Evolutionary conservation across 2,888 invertebrate genomes (phyloP).

Genomic region (Proisotoma minuta): DNA sequence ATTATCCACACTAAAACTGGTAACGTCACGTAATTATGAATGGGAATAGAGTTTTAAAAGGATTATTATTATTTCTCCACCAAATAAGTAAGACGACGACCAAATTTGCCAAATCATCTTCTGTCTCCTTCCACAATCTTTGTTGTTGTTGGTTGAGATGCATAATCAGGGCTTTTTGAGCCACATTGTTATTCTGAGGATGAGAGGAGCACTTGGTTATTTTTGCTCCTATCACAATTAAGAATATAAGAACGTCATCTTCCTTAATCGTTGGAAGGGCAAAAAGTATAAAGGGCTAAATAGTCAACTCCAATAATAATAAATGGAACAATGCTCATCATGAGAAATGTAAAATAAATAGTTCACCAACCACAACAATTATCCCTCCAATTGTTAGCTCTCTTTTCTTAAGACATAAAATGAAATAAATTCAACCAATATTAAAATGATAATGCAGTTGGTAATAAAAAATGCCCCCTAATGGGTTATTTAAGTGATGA

Average conservation of each 20-base stretch:
- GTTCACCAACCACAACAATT: slow-evolving; percentile 11
- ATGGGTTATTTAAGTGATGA: not conserved
- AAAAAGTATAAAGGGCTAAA: not conserved
- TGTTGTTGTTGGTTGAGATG: not conserved
- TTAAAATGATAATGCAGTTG: too few species aligned
- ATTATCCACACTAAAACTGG: slow-evolving; percentile 12
- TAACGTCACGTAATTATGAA: slow-evolving; percentile 20
- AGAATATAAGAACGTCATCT: slow-evolving; percentile 2
- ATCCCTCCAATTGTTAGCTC: slow-evolving; percentile 14
- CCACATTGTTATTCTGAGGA: not conserved
- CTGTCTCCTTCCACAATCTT: slow-evolving; percentile 20
- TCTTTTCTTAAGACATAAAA: too few species aligned
- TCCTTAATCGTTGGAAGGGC: not conserved
- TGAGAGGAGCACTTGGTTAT: not conserved
- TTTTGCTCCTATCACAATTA: not conserved
- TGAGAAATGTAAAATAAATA: not conserved
- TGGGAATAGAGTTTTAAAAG: slow-evolving; percentile 20
- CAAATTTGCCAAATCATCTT: slow-evolving; percentile 30
- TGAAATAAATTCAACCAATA: too few species aligned
- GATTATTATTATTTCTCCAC: slow-evolving; percentile 27
- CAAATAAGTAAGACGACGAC: slow-evolving; percentile 7
- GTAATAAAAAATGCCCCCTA: not conserved
- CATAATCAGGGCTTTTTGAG: not conserved
- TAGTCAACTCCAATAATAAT: too few species aligned
- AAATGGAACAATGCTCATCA: too few species aligned